phyloP scores from a whole-genome alignment of 1,140 invertebrate genomes.

The Vanessa atalanta region DNA sequence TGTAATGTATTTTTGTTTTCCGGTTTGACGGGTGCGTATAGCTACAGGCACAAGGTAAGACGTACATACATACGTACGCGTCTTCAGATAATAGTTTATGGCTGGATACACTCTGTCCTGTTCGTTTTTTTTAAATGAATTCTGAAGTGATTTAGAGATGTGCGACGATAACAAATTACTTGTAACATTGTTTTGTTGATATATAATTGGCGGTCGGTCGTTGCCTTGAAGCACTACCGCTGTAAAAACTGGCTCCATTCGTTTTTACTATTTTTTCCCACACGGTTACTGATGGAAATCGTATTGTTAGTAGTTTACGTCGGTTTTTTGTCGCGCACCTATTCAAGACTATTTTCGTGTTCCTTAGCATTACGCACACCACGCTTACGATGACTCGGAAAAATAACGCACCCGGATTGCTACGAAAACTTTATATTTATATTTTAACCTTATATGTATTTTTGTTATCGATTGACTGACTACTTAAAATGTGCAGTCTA shows the following conservation, averaged over 20 bases:
- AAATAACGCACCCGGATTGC: neutral
- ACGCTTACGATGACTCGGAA: neutral
- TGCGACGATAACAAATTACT: constrained; percentile 12
- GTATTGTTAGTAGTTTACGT: constrained; percentile 22
- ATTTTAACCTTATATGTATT: too few relatives aligned
- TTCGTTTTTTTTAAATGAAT: too few relatives aligned
- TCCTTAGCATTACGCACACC: neutral
- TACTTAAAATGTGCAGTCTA: too few relatives aligned
- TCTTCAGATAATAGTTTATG: too few relatives aligned
- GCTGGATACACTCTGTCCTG: too few relatives aligned
- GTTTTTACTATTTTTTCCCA: constrained; percentile 20
- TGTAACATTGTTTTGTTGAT: constrained; percentile 14
- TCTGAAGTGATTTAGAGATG: neutral
- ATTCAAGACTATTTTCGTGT: constrained; percentile 5
- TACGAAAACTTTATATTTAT: neutral
- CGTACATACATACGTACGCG: too few relatives aligned
- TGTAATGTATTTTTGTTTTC: too few relatives aligned
- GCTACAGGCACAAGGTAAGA: too few relatives aligned
- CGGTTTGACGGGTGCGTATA: too few relatives aligned
- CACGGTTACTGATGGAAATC: constrained; percentile 17
- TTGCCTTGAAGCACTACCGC: constrained; percentile 17
- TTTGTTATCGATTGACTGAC: too few relatives aligned
- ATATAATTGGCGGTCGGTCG: constrained; percentile 14
- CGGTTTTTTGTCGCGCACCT: constrained; percentile 16
- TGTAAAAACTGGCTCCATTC: constrained; percentile 20